A percentile compares a stretch with the other conserved stretches of the same genome.
Evolutionary conservation across 2,113 vertebrate species (phyloP).

Genomic region (Thomomys bottae): DNA sequence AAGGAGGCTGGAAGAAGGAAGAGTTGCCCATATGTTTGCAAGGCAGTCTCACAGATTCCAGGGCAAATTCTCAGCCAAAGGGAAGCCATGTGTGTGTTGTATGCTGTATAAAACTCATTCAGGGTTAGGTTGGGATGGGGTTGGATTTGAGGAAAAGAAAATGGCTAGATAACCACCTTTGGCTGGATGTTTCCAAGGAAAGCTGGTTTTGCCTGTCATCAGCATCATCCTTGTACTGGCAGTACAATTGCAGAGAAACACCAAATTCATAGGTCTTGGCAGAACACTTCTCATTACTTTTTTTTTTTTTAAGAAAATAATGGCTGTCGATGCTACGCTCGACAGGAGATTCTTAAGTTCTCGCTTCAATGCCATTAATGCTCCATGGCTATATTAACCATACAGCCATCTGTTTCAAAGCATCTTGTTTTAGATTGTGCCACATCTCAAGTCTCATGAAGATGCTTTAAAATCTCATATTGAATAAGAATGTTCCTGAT

Average conservation of each 20-base stretch:
- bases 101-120: neutral
- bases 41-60: neutral
- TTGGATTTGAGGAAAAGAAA: neutral
- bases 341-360: slow-evolving; percentile 56
- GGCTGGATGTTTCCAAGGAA: neutral
- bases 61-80: neutral
- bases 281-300: slow-evolving; percentile 41
- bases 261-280: slow-evolving; percentile 49
- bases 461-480: neutral
- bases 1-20: slow-evolving; percentile 19
- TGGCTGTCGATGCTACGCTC: slow-evolving; percentile 40
- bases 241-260: slow-evolving; percentile 68
- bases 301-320: slow-evolving; percentile 64
- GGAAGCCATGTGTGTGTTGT: neutral
- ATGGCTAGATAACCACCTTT: neutral
- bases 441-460: neutral
- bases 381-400: neutral
- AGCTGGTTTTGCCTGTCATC: neutral
- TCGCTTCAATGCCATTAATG: neutral
- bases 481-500: neutral
- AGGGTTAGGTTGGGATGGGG: too few species aligned
- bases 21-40: neutral
- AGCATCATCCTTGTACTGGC: slow-evolving; percentile 43
- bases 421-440: neutral
- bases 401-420: slow-evolving; percentile 46